Percentiles rank a stretch among this genome's conserved stretches.
Conservation (phyloP, 1,140 invertebrate species). For the Brachystomella parvula region DNA sequence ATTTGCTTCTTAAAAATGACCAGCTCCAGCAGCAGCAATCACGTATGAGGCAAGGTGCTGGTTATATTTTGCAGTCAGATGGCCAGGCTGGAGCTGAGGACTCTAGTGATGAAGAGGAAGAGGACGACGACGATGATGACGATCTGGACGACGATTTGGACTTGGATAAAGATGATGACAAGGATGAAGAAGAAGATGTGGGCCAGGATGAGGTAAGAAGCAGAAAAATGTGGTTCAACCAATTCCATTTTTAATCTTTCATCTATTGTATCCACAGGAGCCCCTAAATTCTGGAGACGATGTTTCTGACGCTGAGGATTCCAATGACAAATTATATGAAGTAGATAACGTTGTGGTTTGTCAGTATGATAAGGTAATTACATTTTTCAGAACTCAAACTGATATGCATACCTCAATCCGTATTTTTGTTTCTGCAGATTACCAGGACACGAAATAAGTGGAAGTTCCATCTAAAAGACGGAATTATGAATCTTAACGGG, state of each 20-base stretch:
- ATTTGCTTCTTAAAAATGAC: slow-evolving; percentile 57
- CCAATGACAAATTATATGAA: slow-evolving; percentile 80
- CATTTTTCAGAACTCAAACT: not conserved
- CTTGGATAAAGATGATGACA: slow-evolving; percentile 50
- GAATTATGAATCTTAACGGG: slow-evolving; percentile 97
- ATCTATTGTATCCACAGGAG: slow-evolving; percentile 53
- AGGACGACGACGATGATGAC: slow-evolving; percentile 64
- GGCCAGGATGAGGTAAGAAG: slow-evolving; percentile 50
- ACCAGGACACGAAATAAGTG: slow-evolving; percentile 95
- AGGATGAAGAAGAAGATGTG: slow-evolving; percentile 65
- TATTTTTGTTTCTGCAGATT: slow-evolving; percentile 58
- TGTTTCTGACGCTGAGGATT: slow-evolving; percentile 87
- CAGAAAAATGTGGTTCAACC: not conserved
- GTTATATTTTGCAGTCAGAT: slow-evolving; percentile 51
- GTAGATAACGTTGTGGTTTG: slow-evolving; percentile 98
- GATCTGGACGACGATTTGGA: slow-evolving; percentile 69
- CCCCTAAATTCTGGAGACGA: slow-evolving; percentile 93
- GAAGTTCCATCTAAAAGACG: slow-evolving; percentile 99
- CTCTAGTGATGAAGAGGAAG: slow-evolving; percentile 59
- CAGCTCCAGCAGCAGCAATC: slow-evolving; percentile 41
- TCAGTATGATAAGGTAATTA: slow-evolving; percentile 90
- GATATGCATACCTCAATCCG: slow-evolving; percentile 1
- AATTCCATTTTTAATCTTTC: not conserved
- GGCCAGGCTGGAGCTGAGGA: slow-evolving; percentile 67
- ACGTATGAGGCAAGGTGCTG: slow-evolving; percentile 26